Conservation (phyloP, 2,113 vertebrate species). For the Cnemophilus loriae region DNA sequence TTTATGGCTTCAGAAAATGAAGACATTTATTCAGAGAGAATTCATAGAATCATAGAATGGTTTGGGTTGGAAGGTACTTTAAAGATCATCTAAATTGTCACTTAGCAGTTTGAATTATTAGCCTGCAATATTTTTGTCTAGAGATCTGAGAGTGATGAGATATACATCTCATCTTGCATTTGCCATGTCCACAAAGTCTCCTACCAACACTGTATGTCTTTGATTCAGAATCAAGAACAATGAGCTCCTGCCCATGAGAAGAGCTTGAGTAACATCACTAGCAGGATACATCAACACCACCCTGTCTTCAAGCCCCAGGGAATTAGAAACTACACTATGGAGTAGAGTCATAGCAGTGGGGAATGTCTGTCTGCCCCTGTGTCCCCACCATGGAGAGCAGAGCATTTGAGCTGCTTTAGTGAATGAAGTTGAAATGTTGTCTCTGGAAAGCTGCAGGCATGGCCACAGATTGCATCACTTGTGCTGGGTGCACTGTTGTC, state of each 20-base stretch:
- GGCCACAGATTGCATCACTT: not conserved
- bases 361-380: not conserved
- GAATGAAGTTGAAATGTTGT: not conserved
- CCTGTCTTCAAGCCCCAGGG: not conserved
- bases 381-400: not conserved
- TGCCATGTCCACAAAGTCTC: not conserved
- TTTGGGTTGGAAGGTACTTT: not conserved
- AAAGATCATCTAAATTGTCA: not conserved
- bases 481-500: not conserved
- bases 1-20: not conserved
- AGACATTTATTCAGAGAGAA: not conserved
- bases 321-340: not conserved
- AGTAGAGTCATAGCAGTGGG: not conserved
- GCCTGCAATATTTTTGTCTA: not conserved
- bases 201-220: not conserved
- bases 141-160: fast-evolving
- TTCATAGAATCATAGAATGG: not conserved
- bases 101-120: not conserved
- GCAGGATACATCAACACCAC: not conserved
- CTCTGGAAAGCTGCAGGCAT: not conserved
- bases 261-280: not conserved
- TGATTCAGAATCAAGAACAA: not conserved
- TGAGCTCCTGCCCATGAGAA: not conserved
- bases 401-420: not conserved
- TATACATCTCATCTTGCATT: not conserved